Conservation (phyloP, 2,113 vertebrate species). For the Catharus bicknelli region DNA sequence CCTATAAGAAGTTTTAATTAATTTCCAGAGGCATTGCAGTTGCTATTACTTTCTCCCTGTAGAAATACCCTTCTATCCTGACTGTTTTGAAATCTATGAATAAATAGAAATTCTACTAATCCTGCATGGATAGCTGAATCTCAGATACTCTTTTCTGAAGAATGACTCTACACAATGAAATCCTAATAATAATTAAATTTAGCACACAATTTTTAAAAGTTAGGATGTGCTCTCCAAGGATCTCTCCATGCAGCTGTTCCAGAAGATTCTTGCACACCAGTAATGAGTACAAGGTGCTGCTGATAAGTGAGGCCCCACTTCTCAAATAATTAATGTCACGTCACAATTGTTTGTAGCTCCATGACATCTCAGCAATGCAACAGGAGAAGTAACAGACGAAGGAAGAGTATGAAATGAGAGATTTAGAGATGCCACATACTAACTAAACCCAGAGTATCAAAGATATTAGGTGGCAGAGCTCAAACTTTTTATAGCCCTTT, state of each 20-base stretch:
- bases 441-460: background rate
- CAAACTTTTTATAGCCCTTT: background rate
- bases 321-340: background rate
- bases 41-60: constrained; percentile 17
- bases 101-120: constrained; percentile 58
- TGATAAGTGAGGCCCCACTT: background rate
- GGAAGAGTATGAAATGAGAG: background rate
- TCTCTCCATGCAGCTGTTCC: background rate
- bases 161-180: constrained; percentile 41
- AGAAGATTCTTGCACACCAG: background rate
- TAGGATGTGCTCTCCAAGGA: background rate
- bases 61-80: constrained; percentile 45
- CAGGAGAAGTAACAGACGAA: background rate
- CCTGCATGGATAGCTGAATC: constrained; percentile 23
- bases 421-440: background rate
- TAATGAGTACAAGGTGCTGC: background rate
- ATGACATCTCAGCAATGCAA: background rate
- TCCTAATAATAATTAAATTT: constrained; percentile 62
- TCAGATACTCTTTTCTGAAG: constrained; percentile 32
- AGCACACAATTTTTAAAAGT: background rate
- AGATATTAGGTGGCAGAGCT: background rate
- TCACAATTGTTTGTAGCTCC: background rate
- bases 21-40: constrained; percentile 60
- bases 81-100: constrained; percentile 43
- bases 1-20: constrained; percentile 59